Evolutionary conservation across 2,797 vertebrate species (phyloP).

Genomic region (Heliangelus exortis): DNA sequence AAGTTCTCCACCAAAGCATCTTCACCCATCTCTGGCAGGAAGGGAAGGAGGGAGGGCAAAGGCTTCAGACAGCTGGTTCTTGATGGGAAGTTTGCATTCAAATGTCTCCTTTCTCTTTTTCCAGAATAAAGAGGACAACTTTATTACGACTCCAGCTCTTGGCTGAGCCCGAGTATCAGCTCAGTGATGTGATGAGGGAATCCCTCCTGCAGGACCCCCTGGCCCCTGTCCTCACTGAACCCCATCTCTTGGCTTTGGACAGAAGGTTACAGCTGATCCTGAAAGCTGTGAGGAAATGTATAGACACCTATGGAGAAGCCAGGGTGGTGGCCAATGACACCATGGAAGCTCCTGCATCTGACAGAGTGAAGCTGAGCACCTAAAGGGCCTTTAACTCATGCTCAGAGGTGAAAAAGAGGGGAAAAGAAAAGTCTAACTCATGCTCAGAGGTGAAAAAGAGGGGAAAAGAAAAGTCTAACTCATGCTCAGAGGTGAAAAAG

Average conservation of each 20-base stretch:
- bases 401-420: not conserved
- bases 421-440: too few species aligned
- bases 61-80: not conserved
- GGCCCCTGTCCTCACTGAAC: slow-evolving; percentile 86
- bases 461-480: not conserved
- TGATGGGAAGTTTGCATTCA: not conserved
- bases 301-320: slow-evolving; percentile 80
- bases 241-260: slow-evolving; percentile 91
- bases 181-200: slow-evolving; percentile 93
- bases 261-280: slow-evolving; percentile 87
- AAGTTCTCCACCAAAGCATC: not conserved
- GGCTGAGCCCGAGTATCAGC: slow-evolving; percentile 79
- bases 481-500: not conserved
- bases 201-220: slow-evolving; percentile 87
- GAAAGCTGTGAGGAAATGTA: slow-evolving; percentile 80
- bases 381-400: not conserved
- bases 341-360: accelerated
- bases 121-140: slow-evolving; percentile 91
- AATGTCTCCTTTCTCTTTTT: not conserved
- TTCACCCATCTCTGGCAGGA: not conserved
- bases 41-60: too few species aligned
- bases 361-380: slow-evolving; percentile 1
- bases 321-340: slow-evolving; percentile 82
- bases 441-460: not conserved
- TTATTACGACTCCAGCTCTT: slow-evolving; percentile 86